Conservation (phyloP, 2,113 vertebrate species). For the Calyptommatus sinebrachiatus region DNA sequence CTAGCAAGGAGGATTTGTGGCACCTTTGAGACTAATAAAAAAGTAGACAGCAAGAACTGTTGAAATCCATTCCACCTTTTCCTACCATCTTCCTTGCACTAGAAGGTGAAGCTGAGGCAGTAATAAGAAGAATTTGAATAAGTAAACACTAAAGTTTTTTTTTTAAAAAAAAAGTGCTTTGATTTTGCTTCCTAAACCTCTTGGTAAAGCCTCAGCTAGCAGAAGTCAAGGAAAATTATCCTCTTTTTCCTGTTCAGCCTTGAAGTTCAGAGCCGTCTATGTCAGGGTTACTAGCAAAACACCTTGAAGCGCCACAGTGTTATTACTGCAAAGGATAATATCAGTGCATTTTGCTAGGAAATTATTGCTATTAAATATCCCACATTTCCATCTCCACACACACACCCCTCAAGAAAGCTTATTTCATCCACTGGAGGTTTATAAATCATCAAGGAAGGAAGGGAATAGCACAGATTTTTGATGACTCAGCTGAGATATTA, state of each 20-base stretch:
- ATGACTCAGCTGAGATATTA: constrained; percentile 36
- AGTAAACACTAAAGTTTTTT: too few species aligned
- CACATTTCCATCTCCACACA: neutral
- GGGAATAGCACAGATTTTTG: constrained; percentile 2
- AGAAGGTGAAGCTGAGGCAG: too few species aligned
- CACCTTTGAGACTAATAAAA: too few species aligned
- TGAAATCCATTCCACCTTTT: too few species aligned
- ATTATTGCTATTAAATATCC: constrained; percentile 36
- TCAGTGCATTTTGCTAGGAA: constrained; percentile 41
- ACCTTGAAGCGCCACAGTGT: constrained; percentile 19
- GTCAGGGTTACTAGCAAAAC: constrained; percentile 4
- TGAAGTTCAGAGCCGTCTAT: neutral
- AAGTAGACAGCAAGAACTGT: too few species aligned
- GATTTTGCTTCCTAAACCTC: too few species aligned
- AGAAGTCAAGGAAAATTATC: neutral
- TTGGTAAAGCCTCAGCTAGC: neutral
- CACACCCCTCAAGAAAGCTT: neutral
- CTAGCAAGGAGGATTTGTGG: too few species aligned
- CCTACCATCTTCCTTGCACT: too few species aligned
- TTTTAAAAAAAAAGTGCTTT: too few species aligned
- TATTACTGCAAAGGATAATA: constrained; percentile 24
- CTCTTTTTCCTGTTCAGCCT: neutral
- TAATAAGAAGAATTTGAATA: too few species aligned
- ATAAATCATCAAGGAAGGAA: neutral
- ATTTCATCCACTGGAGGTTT: constrained; percentile 20